These are phyloP conservation scores for Bombycilla garrulus DNA, from an alignment of 2,113 vertebrate species.

Conservation along the genomic window DNA sequence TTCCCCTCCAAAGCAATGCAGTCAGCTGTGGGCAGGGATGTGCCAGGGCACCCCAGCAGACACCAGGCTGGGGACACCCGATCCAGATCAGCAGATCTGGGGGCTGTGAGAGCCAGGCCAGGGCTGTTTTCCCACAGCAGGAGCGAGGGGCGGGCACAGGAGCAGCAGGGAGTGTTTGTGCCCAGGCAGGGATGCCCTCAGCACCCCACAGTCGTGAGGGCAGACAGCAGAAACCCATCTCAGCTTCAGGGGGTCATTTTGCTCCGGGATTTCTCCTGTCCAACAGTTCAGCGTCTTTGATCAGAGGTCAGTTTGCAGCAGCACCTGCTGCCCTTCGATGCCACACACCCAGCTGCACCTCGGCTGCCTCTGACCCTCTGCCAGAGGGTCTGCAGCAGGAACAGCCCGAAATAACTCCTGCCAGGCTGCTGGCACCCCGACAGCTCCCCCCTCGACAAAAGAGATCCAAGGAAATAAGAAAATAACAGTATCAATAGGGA, in stretches of 20 bases:
- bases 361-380: fast-evolving
- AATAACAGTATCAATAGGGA: constrained; percentile 39
- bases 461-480: constrained; percentile 18
- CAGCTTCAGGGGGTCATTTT: not conserved
- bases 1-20: not conserved
- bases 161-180: not conserved
- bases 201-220: fast-evolving
- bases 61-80: fast-evolving
- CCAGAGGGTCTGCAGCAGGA: not conserved
- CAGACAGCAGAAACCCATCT: not conserved
- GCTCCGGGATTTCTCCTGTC: not conserved
- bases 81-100: not conserved
- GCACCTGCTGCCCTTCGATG: not conserved
- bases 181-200: not conserved
- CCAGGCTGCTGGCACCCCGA: not conserved
- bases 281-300: not conserved
- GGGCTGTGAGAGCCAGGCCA: not conserved
- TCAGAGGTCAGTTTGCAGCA: not conserved
- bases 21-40: fast-evolving
- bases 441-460: not conserved
- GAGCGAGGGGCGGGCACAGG: fast-evolving
- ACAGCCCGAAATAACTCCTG: fast-evolving
- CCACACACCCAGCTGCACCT: not conserved
- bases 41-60: not conserved
- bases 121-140: not conserved